Evolutionary conservation across 1,140 invertebrate species (phyloP), one percentile per base, ranked within the genome.

Genomic region (Drosophila rufa): DNA sequence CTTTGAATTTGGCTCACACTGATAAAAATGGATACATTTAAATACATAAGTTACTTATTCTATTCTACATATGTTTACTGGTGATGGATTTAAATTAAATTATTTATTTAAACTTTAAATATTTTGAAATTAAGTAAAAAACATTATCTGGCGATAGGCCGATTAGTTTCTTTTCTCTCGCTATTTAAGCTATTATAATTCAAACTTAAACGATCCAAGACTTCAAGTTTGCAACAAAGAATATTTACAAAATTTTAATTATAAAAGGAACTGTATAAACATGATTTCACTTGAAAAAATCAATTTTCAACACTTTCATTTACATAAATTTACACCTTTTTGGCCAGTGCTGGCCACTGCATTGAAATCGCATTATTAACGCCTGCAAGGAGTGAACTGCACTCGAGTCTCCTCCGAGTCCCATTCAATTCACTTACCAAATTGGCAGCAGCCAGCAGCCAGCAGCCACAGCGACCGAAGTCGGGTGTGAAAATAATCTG

Each of bases 321-420:
- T 17, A 30, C 9, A 12, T 12, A 30, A 17, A 12, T 14, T 33
- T 0, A 12, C 27, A 0, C 3, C 8, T 3, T 55, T 51, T 51
- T 15, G 3, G 1, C 5, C 65, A 42, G 61, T 64, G 76, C 48
- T 64, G 59, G 60, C 62, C 69, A 71, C 55, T 82, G 85, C 85
- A 90, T 82, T 90, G 86, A 91, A 90, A 90, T 90, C 82, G 79
- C 85, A 90, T 90, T 90, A 90, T 90, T 90, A 90, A 90, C 85
- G 85, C 85, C 85, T 89, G 84, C 74, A 48, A 59, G 51, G 55
- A 51, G 46, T 47, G 48, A 57, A 42, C 45, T 38, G 25, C 56
- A 61, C 25, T 66, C 19, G 47, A 38, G 67, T 7, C 57, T 36
- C 66, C 57, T 43, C 22, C 17, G 67, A 47, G 25, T 30, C 40